Base-by-base conservation (phyloP, 2,113 vertebrate species). In the Tauraco erythrolophus region DNA sequence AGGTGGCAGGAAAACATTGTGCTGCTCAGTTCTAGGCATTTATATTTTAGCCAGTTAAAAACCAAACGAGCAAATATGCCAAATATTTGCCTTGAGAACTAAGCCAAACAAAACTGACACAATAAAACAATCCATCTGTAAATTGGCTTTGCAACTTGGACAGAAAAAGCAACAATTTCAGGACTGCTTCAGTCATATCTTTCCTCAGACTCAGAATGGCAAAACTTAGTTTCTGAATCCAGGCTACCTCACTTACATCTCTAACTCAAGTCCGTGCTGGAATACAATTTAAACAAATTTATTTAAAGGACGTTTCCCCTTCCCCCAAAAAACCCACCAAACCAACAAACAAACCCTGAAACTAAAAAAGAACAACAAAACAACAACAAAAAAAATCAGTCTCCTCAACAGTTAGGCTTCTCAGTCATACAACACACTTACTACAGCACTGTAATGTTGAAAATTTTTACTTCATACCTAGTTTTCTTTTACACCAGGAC, bases 1-100 rank as follows among this genome's bases (percentile, higher is more conserved):
- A 91, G 43, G 33, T 23, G 31, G 35, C 43, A 56, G 68, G 64
- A 57, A 92, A 92, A 95, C 37, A 76, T 0, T 88, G 48, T 18
- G 65, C 61, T 94, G 92, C 83, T 94, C 84, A 69, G 39, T 69
- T 87, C 61, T 4, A 89, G 84, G 66, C 58, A 68, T 25, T 84
- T 9, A 0, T 37, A 21, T 79, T 89, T 85, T 15, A 77, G 45
- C 24, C 61, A 87, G 57, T 58, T 48, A 61, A 69, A 95, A 91
- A 81, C 5, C 17, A 71, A 89, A 68, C 2, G 27, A 72, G 37
- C 27, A 84, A 87, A 84, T 50, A 61, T 24, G 60, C 58, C 84
- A 92, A 89, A 78, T 78, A 69, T 75, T 94, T 92, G 65, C n/a
- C 45, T 16, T 82, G 14, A 96, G 81, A 75, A 60, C 24, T n/a